Conservation (phyloP, 2,888 invertebrate genomes). For the Lasioglossum calceatum region DNA sequence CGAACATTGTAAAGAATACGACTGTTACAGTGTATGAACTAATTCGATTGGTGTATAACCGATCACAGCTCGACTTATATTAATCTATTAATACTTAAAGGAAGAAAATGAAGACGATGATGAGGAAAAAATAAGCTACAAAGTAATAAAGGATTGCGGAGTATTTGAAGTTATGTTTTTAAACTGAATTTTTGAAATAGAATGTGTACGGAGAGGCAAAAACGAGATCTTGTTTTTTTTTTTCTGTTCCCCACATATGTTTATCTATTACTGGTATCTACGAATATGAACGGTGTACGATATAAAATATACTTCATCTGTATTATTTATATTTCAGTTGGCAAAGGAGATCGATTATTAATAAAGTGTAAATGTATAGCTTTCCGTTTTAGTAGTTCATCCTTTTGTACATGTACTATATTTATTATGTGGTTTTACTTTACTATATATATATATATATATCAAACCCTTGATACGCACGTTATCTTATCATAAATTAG, state of each 20-base stretch:
- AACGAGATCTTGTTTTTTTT: conserved; percentile 71
- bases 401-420: conserved; percentile 44
- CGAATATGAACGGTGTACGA: conserved; percentile 66
- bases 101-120: conserved; percentile 76
- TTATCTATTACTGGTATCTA: conserved; percentile 58
- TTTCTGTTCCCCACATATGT: conserved; percentile 67
- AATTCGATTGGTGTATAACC: conserved; percentile 78
- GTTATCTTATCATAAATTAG: not conserved
- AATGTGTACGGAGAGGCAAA: conserved; percentile 83
- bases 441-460: not conserved
- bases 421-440: conserved; percentile 3
- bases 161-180: conserved; percentile 83
- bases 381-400: conserved; percentile 66
- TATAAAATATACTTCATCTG: conserved; percentile 71
- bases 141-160: conserved; percentile 81
- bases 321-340: conserved; percentile 76
- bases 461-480: not conserved
- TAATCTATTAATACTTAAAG: conserved; percentile 80
- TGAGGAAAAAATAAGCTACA: conserved; percentile 78
- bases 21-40: conserved; percentile 82
- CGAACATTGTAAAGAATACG: conserved; percentile 83
- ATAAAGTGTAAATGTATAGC: conserved; percentile 76
- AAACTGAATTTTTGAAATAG: conserved; percentile 84
- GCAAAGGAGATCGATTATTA: conserved; percentile 74
- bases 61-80: conserved; percentile 81